Base-by-base conservation (phyloP, 2,797 vertebrate genomes). In the Melanotaenia nigrans region DNA sequence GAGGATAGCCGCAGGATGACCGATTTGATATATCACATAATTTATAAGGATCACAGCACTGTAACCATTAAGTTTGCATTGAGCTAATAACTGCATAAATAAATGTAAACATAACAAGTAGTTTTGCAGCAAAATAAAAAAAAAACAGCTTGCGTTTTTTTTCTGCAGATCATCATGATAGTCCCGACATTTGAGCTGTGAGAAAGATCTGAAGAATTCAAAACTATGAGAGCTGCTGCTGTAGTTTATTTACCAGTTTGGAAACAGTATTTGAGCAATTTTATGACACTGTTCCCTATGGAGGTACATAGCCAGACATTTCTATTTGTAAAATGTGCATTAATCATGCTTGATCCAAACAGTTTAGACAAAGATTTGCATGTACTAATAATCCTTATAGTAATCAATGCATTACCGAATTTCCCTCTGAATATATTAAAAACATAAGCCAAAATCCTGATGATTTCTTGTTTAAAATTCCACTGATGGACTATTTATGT, bases 341-440 rank as follows among this genome's bases (percentile, higher is more conserved):
- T 36, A 36, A 36, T 36, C 35, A 36, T 35, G 33, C 33, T 36
- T 36, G 1, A 10, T 9, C 35, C 9, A 36, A 36, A 36, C 35
- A 36, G 8, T 33, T 33, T 47, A 20, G 45, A n/a, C 1, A 28
- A 49, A 49, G 22, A 9, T n/a, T 22, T 49, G n/a, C 16, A 22
- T 49, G 20, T 7, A n/a, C 20, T 47, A 47, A 6, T 6, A 8
- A 22, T 18, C 11, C 42, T 25, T 51, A 18, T 38, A 32, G 38
- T 30, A 28, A 36, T 30, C 18, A 66, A 45, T 56, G 55, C 36
- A 56, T 56, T 38, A 56, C 3, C 18, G 24, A 16, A 33, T 36
- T 47, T 25, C 32, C 35, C 32, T 22, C 14, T 60, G 56, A 18
- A 65, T 65, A 16, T 22, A 45, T 53, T 65, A 18, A 42, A 66